phyloP scores from a whole-genome alignment of 1,140 invertebrate genomes.

The Papilio glaucus region DNA sequence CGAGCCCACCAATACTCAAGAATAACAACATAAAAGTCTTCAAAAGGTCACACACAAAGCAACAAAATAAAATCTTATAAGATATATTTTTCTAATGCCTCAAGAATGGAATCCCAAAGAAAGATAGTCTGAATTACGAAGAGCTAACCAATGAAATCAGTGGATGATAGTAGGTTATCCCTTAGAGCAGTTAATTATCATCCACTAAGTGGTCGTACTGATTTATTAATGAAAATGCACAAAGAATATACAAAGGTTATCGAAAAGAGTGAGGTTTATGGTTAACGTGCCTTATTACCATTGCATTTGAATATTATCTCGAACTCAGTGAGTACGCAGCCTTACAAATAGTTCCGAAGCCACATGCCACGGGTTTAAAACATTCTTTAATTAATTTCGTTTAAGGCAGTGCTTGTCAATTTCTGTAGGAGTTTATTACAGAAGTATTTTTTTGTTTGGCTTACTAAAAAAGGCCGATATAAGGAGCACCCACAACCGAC shows the following conservation, averaged over 20 bases:
- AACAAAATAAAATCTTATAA: too few relatives aligned
- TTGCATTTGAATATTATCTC: not conserved
- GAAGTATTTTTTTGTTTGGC: too few relatives aligned
- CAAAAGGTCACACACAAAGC: too few relatives aligned
- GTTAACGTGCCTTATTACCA: conserved; percentile 5
- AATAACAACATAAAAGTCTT: too few relatives aligned
- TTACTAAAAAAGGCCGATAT: too few relatives aligned
- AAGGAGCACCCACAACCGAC: too few relatives aligned
- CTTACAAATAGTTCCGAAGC: conserved; percentile 5
- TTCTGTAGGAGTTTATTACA: too few relatives aligned
- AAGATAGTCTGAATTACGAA: not conserved
- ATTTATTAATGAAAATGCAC: not conserved
- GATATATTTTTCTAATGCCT: too few relatives aligned
- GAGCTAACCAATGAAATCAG: not conserved
- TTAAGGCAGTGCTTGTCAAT: not conserved
- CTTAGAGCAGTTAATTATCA: not conserved
- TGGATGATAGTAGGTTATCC: not conserved
- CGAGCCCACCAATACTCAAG: too few relatives aligned
- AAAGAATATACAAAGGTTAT: conserved; percentile 14
- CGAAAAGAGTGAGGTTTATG: conserved; percentile 2
- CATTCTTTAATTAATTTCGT: not conserved
- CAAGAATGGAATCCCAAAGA: too few relatives aligned
- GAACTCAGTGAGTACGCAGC: not conserved
- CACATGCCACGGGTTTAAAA: not conserved
- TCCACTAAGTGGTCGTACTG: not conserved